phyloP scores from a whole-genome alignment of 2,113 vertebrate species.

The Pontoporia blainvillei region DNA sequence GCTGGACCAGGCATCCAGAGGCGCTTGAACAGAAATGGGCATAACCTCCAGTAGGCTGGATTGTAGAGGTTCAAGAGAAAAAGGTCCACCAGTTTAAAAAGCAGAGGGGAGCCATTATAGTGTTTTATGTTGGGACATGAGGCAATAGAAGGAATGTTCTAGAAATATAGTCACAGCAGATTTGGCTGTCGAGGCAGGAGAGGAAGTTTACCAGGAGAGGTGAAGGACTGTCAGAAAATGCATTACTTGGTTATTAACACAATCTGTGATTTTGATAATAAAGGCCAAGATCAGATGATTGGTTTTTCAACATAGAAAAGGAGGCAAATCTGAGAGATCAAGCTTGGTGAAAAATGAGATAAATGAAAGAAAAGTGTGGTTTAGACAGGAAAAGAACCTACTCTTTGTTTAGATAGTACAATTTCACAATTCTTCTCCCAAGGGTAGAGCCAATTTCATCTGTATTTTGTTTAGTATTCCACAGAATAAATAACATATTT shows the following conservation, averaged over 20 bases:
- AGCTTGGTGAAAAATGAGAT: neutral
- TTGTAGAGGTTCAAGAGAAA: neutral
- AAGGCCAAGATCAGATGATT: neutral
- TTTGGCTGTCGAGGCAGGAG: neutral
- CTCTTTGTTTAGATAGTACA: neutral
- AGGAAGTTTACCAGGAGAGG: neutral
- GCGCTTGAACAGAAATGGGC: neutral
- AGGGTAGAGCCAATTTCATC: neutral
- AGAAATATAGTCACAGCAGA: neutral
- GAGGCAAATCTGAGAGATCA: neutral
- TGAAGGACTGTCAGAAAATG: neutral
- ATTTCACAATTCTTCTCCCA: neutral
- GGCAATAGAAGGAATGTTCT: neutral
- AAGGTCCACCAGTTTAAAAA: neutral
- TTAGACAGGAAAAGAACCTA: neutral
- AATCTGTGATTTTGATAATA: neutral
- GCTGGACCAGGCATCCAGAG: neutral
- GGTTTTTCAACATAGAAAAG: neutral
- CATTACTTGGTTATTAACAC: neutral
- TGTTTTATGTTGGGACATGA: neutral
- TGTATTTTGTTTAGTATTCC: neutral
- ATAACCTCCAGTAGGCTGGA: neutral
- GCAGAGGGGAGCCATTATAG: neutral
- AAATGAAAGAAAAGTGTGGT: neutral
- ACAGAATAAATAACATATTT: neutral